Base-by-base conservation (phyloP, 2,113 vertebrate species). In the Haemorhous mexicanus region DNA sequence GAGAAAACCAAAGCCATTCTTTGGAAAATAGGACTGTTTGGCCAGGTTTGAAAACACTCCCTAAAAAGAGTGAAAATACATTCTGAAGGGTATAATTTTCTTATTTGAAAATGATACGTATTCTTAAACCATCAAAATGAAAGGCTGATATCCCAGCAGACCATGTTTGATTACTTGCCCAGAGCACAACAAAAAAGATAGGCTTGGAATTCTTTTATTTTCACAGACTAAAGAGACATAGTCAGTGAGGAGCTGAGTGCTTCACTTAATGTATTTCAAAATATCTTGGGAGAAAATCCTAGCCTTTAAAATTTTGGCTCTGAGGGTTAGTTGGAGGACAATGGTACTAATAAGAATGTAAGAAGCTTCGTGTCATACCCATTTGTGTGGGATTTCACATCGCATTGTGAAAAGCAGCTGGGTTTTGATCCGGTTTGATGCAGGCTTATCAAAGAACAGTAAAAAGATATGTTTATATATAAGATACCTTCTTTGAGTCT, bases 231-330 rank as follows among this genome's bases (percentile, higher is more conserved):
- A 82, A 83, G 66, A 80, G 53, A 62, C 21, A 43, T 7, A 84
- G 66, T 47, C 37, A 79, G 28, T 32, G 59, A 80, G 26, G 22
- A 90, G 5, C 4, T 84, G 63, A 92, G 61, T 93, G 64, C 43
- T 93, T 80, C 68, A 39, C 18, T 70, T 90, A 89, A 74, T 84
- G 72, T 70, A 59, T 74, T 93, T 70, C n/a, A 91, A 89, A 94
- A 96, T 93, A 84, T 74, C 90, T 97, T 69, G 83, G 72, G 79
- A 94, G 53, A 92, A 92, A 94, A 97, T 55, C 33, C 47, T 94
- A 88, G 69, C 83, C 75, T 86, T 93, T 83, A 86, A 93, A 95
- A 83, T 89, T 92, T 92, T 89, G 55, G 10, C 47, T 84, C 7
- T 44, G 56, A 84, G 30, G 11, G 26, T 86, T 94, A 90, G 11